Base-by-base conservation (phyloP, 2,888 invertebrate species). In the Platycnemis pennipes region DNA sequence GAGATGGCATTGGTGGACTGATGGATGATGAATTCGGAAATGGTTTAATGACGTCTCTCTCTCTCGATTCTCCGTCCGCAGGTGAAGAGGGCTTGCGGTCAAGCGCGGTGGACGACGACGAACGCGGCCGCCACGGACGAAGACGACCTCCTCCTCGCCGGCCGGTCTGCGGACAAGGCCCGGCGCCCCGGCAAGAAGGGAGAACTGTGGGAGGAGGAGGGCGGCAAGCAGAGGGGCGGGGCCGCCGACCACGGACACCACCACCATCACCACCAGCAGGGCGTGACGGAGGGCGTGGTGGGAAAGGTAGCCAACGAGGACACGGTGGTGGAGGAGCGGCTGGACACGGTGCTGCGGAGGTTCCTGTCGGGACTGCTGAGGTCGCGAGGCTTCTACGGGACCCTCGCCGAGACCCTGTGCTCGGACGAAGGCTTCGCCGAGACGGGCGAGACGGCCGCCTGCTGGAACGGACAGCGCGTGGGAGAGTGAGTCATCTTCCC, bases 401-500 rank as follows among this genome's bases (percentile, higher is more conserved):
- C 98, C 95, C 97, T 99, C 85, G 98, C 99, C 5, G 98, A 98
- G 96, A 97, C 97, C 95, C 96, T 98, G 94, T 99, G 98, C 96
- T 97, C 98, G 95, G 98, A 98, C 95, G 97, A 97, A 0, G 97
- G 97, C 95, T 97, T 98, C 95, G 97, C 98, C 7, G 97, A 97
- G 91, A 97, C 97, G 53, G 97, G 97, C 77, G 97, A 97, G 95
- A 97, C 98, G 95, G 97, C 97, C 85, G 97, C 97, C 95, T 99
- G 99, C 96, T 99, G 98, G 98, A 98, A 98, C 96, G 98, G 98
- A 94, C 97, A 98, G 95, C 96, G 97, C 95, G 97, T 98, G 95
- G 98, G 98, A 96, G 98, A 98, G 98, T 98, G 96, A 98, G 98
- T 98, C n/a, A n/a, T n/a, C n/a, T n/a, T n/a, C n/a, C n/a, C n/a